A percentile compares a stretch with the other conserved stretches of the same genome.
phyloP scores from a whole-genome alignment of 2,797 vertebrate genomes.

The Pteronotus mesoamericanus region DNA sequence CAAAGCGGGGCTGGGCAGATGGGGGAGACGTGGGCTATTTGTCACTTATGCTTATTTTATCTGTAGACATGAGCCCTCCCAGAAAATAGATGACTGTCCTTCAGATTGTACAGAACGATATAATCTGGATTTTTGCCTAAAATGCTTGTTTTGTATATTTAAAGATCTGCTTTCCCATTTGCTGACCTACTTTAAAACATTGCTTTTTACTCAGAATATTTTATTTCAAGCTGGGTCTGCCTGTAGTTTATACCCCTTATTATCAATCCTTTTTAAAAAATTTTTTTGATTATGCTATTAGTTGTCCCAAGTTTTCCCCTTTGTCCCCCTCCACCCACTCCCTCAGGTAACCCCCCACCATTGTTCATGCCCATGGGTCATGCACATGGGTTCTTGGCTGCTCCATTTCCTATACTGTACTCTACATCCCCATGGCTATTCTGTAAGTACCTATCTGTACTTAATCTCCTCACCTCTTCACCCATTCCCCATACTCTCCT shows the following conservation, averaged over 20 bases:
- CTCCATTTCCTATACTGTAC: not conserved
- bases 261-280: not conserved
- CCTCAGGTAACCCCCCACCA: not conserved
- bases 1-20: not conserved
- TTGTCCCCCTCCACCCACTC: not conserved
- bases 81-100: not conserved
- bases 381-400: not conserved
- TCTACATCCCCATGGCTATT: not conserved
- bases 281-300: not conserved
- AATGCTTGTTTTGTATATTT: not conserved
- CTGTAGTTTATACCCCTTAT: not conserved
- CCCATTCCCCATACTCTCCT: too few relatives aligned
- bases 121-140: not conserved
- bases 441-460: not conserved
- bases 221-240: not conserved
- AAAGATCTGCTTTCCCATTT: not conserved
- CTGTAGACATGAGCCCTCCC: not conserved
- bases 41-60: slow-evolving; percentile 32
- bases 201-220: not conserved
- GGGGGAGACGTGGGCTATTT: not conserved
- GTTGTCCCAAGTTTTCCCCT: not conserved
- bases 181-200: not conserved
- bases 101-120: not conserved
- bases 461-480: not conserved
- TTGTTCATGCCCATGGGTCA: not conserved